Evolutionary conservation across 2,113 vertebrate species (phyloP), one percentile per base, ranked within the genome.

Genomic region (Coreoperca whiteheadi): DNA sequence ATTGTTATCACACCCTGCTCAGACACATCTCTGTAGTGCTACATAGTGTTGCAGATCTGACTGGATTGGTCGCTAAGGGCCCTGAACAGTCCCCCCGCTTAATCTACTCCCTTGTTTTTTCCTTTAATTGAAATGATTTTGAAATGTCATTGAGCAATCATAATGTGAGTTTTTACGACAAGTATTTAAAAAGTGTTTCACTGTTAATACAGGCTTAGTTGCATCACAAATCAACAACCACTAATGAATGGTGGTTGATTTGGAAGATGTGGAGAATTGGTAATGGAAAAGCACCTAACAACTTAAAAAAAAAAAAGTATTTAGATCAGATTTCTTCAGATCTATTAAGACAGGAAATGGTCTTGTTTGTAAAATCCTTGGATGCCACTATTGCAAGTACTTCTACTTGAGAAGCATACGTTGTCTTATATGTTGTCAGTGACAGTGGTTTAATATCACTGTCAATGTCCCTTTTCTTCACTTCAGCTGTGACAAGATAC

Each of bases 1-100:
- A 12, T 65, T 79, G 43, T 73, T 56, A 68, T 79, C 46, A 70
- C 28, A 59, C 28, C 41, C 57, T 72, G 12, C 10, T 32, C 50
- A 43, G n/a, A 70, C 56, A 25, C 12, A 20, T 61, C 46, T 67
- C 23, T 4, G 39, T 54, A 23, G 16, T 23, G n/a, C 20, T 50
- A 12, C 34, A 61, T 21, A 21, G 6, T 11, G 30, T 18, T 51
- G 4, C 0, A 7, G 20, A 71, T 65, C 48, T 50, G 39, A 74
- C 21, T 48, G 25, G 48, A 16, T 20, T 1, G 2, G 12, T 32
- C 0, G 0, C 37, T 39, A 46, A 37, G 8, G 6, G 28, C 16
- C 48, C 46, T 10, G 3, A 79, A 41, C 53, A n/a, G 32, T 32
- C 5, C 48, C 6, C 11, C 3, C 7, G 37, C 25, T 48, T 8